phyloP scores from a whole-genome alignment of 2,113 vertebrate species.

The Carollia perspicillata region DNA sequence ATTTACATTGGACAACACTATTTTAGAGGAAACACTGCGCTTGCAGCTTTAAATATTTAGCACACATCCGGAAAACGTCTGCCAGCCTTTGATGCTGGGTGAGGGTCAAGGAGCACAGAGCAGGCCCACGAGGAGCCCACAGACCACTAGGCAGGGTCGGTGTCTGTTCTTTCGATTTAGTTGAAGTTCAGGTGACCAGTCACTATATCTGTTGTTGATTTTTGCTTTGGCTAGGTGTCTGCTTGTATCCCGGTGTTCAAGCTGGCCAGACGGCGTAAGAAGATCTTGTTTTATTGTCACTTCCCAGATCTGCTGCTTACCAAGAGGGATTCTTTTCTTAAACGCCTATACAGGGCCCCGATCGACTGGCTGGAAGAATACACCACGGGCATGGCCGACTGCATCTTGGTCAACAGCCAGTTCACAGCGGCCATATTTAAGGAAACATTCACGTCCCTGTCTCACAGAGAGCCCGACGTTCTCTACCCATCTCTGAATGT shows the following conservation, averaged over 20 bases:
- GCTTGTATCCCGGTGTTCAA: constrained; percentile 94
- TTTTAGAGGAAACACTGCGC: background rate
- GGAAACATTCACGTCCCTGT: constrained; percentile 90
- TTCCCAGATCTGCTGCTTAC: constrained; percentile 96
- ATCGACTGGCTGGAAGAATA: constrained; percentile 94
- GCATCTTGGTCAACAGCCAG: constrained; percentile 94
- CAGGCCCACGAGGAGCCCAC: background rate
- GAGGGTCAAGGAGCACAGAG: background rate
- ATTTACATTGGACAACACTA: background rate
- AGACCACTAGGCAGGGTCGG: background rate
- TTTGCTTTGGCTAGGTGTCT: constrained; percentile 86
- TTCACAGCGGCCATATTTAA: constrained; percentile 93
- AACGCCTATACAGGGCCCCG: constrained; percentile 89
- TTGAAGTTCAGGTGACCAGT: background rate
- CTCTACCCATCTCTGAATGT: constrained; percentile 96
- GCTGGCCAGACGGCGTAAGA: constrained; percentile 89
- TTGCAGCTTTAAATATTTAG: background rate
- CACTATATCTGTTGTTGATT: background rate
- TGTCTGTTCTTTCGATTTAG: background rate
- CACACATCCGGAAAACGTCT: background rate
- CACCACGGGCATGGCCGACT: constrained; percentile 97
- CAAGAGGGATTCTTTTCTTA: constrained; percentile 87
- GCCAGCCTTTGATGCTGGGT: background rate
- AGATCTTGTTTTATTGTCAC: constrained; percentile 98
- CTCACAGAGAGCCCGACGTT: constrained; percentile 86